phyloP scores from a whole-genome alignment of 2,113 vertebrate genomes.

The Nycticorax nycticorax region DNA sequence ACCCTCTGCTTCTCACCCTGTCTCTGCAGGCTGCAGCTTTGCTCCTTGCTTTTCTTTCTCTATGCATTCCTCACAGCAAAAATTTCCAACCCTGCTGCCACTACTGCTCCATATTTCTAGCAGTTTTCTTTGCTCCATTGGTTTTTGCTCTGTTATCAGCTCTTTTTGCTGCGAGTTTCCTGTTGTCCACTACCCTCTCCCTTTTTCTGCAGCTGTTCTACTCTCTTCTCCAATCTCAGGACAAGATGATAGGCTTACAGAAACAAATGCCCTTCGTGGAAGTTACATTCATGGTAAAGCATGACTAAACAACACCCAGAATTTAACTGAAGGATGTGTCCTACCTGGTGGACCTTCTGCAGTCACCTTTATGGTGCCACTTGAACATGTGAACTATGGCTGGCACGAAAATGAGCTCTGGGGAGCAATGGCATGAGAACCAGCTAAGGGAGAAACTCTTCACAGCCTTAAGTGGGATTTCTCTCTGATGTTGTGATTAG shows the following conservation, averaged over 20 bases:
- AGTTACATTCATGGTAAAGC: not conserved
- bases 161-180: not conserved
- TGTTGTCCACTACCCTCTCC: not conserved
- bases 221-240: not conserved
- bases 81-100: not conserved
- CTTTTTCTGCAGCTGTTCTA: not conserved
- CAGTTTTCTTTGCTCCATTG: not conserved
- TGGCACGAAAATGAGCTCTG: not conserved
- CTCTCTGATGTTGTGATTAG: not conserved
- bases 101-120: not conserved
- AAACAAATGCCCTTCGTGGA: not conserved
- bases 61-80: not conserved
- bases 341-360: not conserved
- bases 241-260: not conserved
- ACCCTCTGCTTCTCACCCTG: not conserved
- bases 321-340: not conserved
- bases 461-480: not conserved
- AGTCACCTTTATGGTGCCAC: not conserved
- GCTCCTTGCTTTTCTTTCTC: not conserved
- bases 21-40: not conserved
- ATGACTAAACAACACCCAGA: not conserved
- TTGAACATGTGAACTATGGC: not conserved
- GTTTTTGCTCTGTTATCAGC: not conserved
- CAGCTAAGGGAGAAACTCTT: not conserved
- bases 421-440: not conserved